Percentiles rank a stretch among this genome's conserved stretches.
Evolutionary conservation across 2,113 vertebrate species (phyloP).

Genomic region (Hippocampus mohnikei): DNA sequence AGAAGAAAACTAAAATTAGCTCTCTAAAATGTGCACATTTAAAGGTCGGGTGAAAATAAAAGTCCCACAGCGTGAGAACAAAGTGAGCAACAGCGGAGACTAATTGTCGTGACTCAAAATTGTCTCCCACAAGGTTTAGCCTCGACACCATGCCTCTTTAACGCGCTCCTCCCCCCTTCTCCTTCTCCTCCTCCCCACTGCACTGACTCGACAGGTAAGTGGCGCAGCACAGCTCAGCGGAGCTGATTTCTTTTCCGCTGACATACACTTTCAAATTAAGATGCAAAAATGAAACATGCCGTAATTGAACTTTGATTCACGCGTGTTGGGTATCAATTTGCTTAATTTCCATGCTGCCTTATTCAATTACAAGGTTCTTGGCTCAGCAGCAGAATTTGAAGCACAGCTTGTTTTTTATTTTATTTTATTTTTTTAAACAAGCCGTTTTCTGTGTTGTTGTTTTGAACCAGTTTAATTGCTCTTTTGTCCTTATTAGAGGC

Average conservation of each 20-base stretch:
- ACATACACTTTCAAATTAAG: slow-evolving; percentile 59
- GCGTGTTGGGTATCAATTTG: slow-evolving; percentile 47
- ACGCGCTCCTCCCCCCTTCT: background rate
- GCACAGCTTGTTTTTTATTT: slow-evolving; percentile 3
- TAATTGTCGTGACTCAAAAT: slow-evolving; percentile 54
- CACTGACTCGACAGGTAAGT: slow-evolving; percentile 46
- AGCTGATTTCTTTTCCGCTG: slow-evolving; percentile 35
- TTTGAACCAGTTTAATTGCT: background rate
- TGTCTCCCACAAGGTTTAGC: slow-evolving; percentile 49
- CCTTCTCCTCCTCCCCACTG: background rate
- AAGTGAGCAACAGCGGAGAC: slow-evolving; percentile 53
- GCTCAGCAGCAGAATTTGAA: slow-evolving; percentile 29
- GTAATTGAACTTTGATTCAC: slow-evolving; percentile 65
- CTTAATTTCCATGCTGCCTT: slow-evolving; percentile 47
- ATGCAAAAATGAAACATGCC: slow-evolving; percentile 53
- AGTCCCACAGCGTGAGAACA: slow-evolving; percentile 52
- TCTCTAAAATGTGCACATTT: slow-evolving; percentile 58
- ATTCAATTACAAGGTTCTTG: slow-evolving; percentile 50
- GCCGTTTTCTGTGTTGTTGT: background rate
- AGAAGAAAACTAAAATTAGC: slow-evolving; percentile 49
- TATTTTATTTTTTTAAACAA: background rate
- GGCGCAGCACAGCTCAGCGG: slow-evolving; percentile 39
- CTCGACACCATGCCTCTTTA: slow-evolving; percentile 6
- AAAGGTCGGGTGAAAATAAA: slow-evolving; percentile 54
- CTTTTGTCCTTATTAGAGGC: background rate